Evolutionary conservation across 2,888 invertebrate genomes (phyloP), one percentile per base, ranked within the genome.

Genomic region (Leptopterna dolabrata): DNA sequence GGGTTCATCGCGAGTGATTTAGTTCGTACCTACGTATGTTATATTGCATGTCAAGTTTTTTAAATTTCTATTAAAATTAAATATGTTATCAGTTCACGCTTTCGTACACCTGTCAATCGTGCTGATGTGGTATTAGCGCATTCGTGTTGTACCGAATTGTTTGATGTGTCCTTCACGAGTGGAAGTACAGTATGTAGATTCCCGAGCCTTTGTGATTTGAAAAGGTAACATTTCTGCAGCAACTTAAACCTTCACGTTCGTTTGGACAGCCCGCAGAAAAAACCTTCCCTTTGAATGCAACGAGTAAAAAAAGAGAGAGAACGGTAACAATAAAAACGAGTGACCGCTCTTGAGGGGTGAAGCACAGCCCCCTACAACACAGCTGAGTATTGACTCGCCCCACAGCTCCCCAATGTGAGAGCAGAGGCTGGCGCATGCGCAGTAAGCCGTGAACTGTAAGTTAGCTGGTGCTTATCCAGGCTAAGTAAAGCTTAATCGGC

Each of bases 381-480:
- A 78, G 78, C 78, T 78, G 78, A 78, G 78, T 78, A 78, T 78
- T 78, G 78, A 78, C 78, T 78, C 45, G 78, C 47, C 45, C 78
- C 78, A 41, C 36, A 41, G 16, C 73, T 41, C 73, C 73, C 41
- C 73, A 41, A 73, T 41, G 73, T 73, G 73, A 41, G 73, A 41
- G 41, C 14, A 13, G 45, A 45, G 78, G 24, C 30, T 16, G 2
- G 78, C 78, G 78, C 43, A 78, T 78, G 45, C 78, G 78, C 78
- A 13, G 24, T n/a, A 43, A 14, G 13, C 63, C 63, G 24, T 63
- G 63, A 63, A 19, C 19, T 27, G 45, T 78, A 24, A 45, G 47
- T 43, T 45, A 27, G 78, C 45, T 45, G 47, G 78, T 78, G 78
- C 45, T 45, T 78, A 78, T 24, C 78, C 78, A 45, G 45, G 27